A percentile compares a stretch with the other conserved stretches of the same genome.
Evolutionary conservation across 2,888 invertebrate species (phyloP).

Genomic region (Prostheceraeus crozeri): DNA sequence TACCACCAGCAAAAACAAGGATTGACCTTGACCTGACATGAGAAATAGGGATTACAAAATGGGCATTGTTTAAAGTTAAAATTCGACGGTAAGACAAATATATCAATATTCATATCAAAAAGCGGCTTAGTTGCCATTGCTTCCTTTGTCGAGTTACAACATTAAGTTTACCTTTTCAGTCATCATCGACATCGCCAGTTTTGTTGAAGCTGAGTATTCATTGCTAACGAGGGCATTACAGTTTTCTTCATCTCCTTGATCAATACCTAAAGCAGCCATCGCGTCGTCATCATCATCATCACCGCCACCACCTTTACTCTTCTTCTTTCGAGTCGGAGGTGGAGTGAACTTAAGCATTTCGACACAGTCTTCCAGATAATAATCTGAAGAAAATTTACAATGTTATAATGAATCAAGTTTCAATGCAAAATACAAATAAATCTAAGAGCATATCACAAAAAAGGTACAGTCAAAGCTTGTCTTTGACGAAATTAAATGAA

Average conservation of each 20-base stretch:
- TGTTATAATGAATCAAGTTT: conserved; percentile 14
- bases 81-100: too few species aligned
- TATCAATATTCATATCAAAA: too few species aligned
- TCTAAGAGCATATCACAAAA: neutral
- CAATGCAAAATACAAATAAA: neutral
- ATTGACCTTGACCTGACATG: too few species aligned
- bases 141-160: too few species aligned
- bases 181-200: conserved; percentile 66
- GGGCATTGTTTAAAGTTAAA: too few species aligned
- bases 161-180: conserved; percentile 81
- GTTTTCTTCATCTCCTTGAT: conserved; percentile 59
- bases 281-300: conserved; percentile 62
- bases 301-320: conserved; percentile 61
- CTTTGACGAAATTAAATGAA: neutral
- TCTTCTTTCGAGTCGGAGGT: conserved; percentile 54
- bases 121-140: too few species aligned
- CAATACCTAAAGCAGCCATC: too few species aligned
- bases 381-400: conserved; percentile 61
- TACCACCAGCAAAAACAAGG: too few species aligned
- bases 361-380: conserved; percentile 85
- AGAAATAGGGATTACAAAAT: too few species aligned
- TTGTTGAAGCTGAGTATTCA: conserved; percentile 61
- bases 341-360: conserved; percentile 77
- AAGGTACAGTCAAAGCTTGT: neutral
- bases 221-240: conserved; percentile 63